These are phyloP conservation scores for Zygogramma bicolorata DNA, from an alignment of 2,888 invertebrate genomes.

Conservation along the genomic window DNA sequence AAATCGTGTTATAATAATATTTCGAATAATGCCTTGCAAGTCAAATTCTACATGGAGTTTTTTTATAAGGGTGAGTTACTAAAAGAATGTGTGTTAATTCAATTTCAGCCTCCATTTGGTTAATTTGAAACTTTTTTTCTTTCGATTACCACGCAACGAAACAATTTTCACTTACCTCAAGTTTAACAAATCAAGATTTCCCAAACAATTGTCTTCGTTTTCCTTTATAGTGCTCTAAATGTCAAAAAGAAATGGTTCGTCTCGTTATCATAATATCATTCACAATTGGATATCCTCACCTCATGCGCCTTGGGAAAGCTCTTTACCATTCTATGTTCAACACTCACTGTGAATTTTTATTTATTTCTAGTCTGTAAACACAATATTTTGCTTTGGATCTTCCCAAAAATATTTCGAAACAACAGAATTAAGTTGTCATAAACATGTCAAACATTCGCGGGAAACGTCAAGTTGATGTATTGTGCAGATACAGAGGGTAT, in stretches of 20 bases:
- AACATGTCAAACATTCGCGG: constrained; percentile 39
- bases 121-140: no score
- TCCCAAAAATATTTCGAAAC: constrained; percentile 57
- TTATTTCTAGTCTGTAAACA: constrained; percentile 22
- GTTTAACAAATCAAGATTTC: constrained; percentile 63
- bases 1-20: no score
- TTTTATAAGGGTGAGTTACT: no score
- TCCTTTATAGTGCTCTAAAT: constrained; percentile 55
- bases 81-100: no score
- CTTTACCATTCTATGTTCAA: constrained; percentile 60
- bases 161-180: constrained; percentile 57
- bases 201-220: constrained; percentile 58
- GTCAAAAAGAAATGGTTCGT: constrained; percentile 40
- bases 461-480: neutral
- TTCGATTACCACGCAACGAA: no score
- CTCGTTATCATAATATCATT: constrained; percentile 22
- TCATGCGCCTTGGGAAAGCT: constrained; percentile 54
- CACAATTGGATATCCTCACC: constrained; percentile 43
- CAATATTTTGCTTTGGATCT: constrained; percentile 41
- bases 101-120: no score
- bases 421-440: constrained; percentile 59
- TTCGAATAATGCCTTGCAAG: no score
- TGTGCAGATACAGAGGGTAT: neutral
- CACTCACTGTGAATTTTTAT: constrained; percentile 35
- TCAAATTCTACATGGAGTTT: no score